Evolutionary conservation across 2,888 invertebrate genomes (phyloP), one percentile per base, ranked within the genome.

Genomic region (Entomobrya multifasciata): DNA sequence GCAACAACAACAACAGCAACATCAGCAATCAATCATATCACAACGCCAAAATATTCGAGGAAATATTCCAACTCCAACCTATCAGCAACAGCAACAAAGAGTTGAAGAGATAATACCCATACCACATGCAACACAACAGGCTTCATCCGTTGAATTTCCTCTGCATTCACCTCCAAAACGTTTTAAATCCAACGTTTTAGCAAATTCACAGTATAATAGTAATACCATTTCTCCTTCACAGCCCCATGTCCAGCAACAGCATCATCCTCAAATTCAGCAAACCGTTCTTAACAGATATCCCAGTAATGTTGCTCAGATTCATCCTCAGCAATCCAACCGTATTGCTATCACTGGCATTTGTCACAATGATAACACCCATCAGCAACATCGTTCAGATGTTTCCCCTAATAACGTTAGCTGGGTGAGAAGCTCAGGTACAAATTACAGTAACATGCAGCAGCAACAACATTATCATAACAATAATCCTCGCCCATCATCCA

Each of bases 141-240:
- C 52, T 20, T n/a, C 25, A 72, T 5, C 49, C 5, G 15, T 49
- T 0, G 36, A 30, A 30, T n/a, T 17, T 17, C 44, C 77, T 5
- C 11, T 85, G 15, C 67, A 79, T 17, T 79, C 85, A 0, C 74
- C 86, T 30, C 80, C 86, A 6, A 86, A 86, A 22, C 47, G 86
- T 20, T 86, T 79, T 11, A 80, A 80, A 65, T 13, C 80, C n/a
- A n/a, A n/a, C n/a, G n/a, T n/a, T n/a, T n/a, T n/a, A n/a, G n/a
- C n/a, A n/a, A n/a, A n/a, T n/a, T n/a, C n/a, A n/a, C n/a, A n/a
- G n/a, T n/a, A n/a, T n/a, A n/a, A n/a, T n/a, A n/a, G n/a, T n/a
- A n/a, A n/a, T n/a, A n/a, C n/a, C n/a, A n/a, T 8, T 36, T 36
- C 36, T 36, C 36, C 8, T 8, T 36, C 36, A 36, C 36, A 36